phyloP scores from a whole-genome alignment of 2,113 vertebrate genomes.

The Epinephelus cyanopodus region DNA sequence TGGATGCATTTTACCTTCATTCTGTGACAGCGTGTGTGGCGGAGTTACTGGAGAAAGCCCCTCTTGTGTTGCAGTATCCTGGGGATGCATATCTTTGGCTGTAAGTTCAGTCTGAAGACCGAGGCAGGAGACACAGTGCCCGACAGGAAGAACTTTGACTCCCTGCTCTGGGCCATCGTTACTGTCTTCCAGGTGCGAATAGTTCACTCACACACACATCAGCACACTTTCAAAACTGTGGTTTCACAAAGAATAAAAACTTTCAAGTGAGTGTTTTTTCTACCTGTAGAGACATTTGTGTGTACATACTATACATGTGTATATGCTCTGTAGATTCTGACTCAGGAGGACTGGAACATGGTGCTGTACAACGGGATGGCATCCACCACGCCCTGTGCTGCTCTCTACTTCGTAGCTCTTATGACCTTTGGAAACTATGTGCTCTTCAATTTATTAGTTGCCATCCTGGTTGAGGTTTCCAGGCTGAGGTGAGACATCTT shows the following conservation, averaged over 20 bases:
- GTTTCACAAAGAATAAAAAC: too few relatives aligned
- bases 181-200: constrained; percentile 94
- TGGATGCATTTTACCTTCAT: not conserved
- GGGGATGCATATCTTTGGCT: constrained; percentile 99
- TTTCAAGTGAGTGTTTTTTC: not conserved
- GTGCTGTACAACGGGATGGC: constrained; percentile 98
- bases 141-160: constrained; percentile 98
- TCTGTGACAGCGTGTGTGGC: not conserved
- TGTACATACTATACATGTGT: not conserved
- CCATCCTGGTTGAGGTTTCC: constrained; percentile 98
- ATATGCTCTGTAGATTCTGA: constrained; percentile 89
- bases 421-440: constrained; percentile 99
- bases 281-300: not conserved
- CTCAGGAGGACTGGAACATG: constrained; percentile 99
- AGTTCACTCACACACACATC: not conserved
- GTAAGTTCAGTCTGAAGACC: constrained; percentile 97
- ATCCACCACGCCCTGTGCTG: constrained; percentile 95
- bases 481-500: constrained; percentile 91
- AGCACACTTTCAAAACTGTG: not conserved
- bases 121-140: constrained; percentile 98
- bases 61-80: constrained; percentile 88
- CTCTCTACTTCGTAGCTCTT: constrained; percentile 97
- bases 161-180: constrained; percentile 97
- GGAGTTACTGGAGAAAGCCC: not conserved
- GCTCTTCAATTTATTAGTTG: constrained; percentile 97